These are phyloP conservation scores for Protonibea diacanthus DNA, from an alignment of 2,797 vertebrate genomes.

Conservation along the genomic window DNA sequence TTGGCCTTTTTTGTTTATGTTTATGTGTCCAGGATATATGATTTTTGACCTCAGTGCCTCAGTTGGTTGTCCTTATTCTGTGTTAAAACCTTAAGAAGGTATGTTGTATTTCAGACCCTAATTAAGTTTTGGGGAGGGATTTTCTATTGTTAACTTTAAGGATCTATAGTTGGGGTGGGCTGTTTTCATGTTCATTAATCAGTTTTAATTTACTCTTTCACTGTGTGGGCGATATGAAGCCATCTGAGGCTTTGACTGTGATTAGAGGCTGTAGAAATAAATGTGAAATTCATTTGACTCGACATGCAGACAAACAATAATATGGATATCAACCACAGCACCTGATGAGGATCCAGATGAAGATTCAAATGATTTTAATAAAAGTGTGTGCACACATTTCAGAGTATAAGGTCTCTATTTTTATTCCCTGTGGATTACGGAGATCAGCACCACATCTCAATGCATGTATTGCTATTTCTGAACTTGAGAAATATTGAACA, in stretches of 20 bases:
- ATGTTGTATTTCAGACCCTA: slow-evolving; percentile 25
- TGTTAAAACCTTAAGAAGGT: not conserved
- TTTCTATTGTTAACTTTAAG: slow-evolving; percentile 28
- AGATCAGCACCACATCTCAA: slow-evolving; percentile 18
- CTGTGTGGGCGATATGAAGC: slow-evolving; percentile 42
- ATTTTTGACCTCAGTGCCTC: not conserved
- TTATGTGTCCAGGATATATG: not conserved
- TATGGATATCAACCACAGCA: slow-evolving; percentile 40
- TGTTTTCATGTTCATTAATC: slow-evolving; percentile 60
- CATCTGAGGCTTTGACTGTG: slow-evolving; percentile 45
- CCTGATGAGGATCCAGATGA: slow-evolving; percentile 40
- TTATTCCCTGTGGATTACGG: slow-evolving; percentile 9
- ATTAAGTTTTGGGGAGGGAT: slow-evolving; percentile 6
- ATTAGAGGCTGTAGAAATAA: slow-evolving; percentile 53
- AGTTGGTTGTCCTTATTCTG: not conserved
- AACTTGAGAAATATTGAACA: slow-evolving; percentile 22
- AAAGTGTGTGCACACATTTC: slow-evolving; percentile 13
- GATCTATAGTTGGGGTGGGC: slow-evolving; percentile 6
- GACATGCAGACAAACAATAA: slow-evolving; percentile 56
- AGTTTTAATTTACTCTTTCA: slow-evolving; percentile 55
- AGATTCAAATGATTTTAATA: slow-evolving; percentile 46
- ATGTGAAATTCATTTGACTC: slow-evolving; percentile 57
- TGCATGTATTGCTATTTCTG: slow-evolving; percentile 12
- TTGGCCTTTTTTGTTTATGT: not conserved
- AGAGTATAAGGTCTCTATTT: slow-evolving; percentile 28